Base-by-base conservation (phyloP, 2,797 vertebrate genomes). In the Ficedula albicollis region DNA sequence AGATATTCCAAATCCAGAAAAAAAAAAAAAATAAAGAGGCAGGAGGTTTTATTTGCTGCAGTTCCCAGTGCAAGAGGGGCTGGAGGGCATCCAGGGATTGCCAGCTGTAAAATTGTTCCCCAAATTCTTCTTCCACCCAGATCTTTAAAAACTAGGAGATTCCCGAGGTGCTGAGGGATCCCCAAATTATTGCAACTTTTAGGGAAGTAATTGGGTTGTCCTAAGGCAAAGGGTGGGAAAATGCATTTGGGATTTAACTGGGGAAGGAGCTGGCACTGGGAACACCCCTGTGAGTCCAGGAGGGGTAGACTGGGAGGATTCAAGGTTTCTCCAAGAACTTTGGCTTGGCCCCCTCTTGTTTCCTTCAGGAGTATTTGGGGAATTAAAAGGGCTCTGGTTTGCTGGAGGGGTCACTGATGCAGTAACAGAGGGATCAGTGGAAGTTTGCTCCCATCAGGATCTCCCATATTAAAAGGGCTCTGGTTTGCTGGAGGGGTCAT, bases 221-320 rank as follows among this genome's bases (percentile, higher is more conserved):
- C 32, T 26, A 30, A 83, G 66, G 59, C 5, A 36, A 51, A 87
- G 27, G 15, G 18, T 19, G 34, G 36, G 39, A 6, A 54, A 85
- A 85, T 18, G 27, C 26, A 3, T 36, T 49, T 0, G 5, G 70
- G 64, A 29, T 70, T 5, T 22, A 38, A 3, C 0, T 2, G 8
- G 38, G 15, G 67, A 44, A 49, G 64, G 72, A 73, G 55, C 2
- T 2, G 54, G 54, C 29, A 3, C 36, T 82, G 77, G 43, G 39
- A 68, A 22, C 27, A 3, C 8, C 23, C 29, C 21, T 11, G 18
- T 2, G 22, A 32, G 20, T 5, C 0, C 49, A 1, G 22, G 41
- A 62, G 55, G 63, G 32, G 34, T 4, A 2, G 51, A 14, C 15
- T n/a, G 43, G 17, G 30, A 36, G 20, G 49, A 26, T 70, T 70